Evolutionary conservation across 2,888 invertebrate genomes (phyloP).

Genomic region (Odontomyia ornata): DNA sequence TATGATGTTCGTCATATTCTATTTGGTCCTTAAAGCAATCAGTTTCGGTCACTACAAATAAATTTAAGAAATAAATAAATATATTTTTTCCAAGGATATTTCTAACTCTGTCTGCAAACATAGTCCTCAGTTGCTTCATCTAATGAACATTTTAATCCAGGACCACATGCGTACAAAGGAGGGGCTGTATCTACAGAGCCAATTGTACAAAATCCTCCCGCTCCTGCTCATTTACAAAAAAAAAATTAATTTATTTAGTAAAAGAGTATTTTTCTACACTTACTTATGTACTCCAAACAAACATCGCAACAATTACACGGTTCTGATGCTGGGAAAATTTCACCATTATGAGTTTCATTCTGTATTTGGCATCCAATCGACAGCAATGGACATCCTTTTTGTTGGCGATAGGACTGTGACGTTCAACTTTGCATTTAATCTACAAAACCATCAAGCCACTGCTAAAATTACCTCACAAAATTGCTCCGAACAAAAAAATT

Average conservation of each 20-base stretch:
- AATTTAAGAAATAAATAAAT: background rate
- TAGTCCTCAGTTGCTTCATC: conserved; percentile 53
- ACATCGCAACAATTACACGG: conserved; percentile 73
- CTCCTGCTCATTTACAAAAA: conserved; percentile 57
- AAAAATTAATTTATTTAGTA: background rate
- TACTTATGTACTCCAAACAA: conserved; percentile 69
- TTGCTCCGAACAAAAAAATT: conserved; percentile 61
- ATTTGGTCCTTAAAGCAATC: conserved; percentile 51
- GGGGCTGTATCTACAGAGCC: conserved; percentile 67
- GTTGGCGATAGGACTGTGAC: conserved; percentile 54
- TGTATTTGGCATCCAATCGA: conserved; percentile 66
- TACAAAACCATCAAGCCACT: background rate
- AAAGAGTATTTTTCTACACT: conserved; percentile 47
- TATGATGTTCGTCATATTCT: conserved; percentile 66
- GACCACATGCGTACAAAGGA: conserved; percentile 70
- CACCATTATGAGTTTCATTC: conserved; percentile 68
- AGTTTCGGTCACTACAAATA: conserved; percentile 52
- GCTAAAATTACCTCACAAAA: conserved; percentile 63
- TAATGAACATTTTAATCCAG: conserved; percentile 56
- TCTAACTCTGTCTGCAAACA: conserved; percentile 67
- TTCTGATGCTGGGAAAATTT: conserved; percentile 68
- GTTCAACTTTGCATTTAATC: conserved; percentile 53
- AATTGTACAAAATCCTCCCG: conserved; percentile 66
- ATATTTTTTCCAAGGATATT: background rate
- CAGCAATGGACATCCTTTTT: conserved; percentile 62